Conservation (phyloP, 2,113 vertebrate species). For the Cochlearius cochlearius region DNA sequence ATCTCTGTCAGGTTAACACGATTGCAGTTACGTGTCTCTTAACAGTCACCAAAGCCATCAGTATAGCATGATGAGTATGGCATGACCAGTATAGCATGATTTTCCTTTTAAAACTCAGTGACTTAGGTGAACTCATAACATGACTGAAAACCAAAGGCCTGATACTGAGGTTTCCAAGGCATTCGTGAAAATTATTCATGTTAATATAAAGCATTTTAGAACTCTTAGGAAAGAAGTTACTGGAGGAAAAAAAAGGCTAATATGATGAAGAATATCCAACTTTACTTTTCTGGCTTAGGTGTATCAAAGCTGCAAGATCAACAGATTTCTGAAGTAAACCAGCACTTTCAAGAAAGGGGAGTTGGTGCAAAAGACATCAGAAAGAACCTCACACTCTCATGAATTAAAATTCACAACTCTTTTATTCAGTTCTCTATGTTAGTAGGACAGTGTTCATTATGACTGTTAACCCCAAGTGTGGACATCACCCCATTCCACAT, state of each 20-base stretch:
- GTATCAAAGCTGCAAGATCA: not conserved
- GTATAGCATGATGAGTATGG: not conserved
- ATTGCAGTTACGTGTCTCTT: not conserved
- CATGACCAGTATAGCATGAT: not conserved
- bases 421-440: slow-evolving; percentile 35
- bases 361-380: not conserved
- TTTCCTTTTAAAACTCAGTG: not conserved
- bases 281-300: not conserved
- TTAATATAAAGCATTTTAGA: not conserved
- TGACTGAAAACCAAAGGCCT: not conserved
- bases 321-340: not conserved
- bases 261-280: not conserved
- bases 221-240: not conserved
- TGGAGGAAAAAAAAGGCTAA: not conserved
- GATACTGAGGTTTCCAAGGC: not conserved
- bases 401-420: not conserved
- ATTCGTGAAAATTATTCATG: not conserved
- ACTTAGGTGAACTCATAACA: not conserved
- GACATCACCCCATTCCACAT: not conserved
- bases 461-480: not conserved
- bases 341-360: not conserved
- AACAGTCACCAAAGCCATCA: not conserved
- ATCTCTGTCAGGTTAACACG: not conserved
- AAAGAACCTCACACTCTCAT: slow-evolving; percentile 10
- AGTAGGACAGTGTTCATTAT: not conserved